A percentile compares a stretch with the other conserved stretches of the same genome.
These are phyloP conservation scores for Laupala kohalensis DNA, from an alignment of 1,140 invertebrate species.

Conservation along the genomic window DNA sequence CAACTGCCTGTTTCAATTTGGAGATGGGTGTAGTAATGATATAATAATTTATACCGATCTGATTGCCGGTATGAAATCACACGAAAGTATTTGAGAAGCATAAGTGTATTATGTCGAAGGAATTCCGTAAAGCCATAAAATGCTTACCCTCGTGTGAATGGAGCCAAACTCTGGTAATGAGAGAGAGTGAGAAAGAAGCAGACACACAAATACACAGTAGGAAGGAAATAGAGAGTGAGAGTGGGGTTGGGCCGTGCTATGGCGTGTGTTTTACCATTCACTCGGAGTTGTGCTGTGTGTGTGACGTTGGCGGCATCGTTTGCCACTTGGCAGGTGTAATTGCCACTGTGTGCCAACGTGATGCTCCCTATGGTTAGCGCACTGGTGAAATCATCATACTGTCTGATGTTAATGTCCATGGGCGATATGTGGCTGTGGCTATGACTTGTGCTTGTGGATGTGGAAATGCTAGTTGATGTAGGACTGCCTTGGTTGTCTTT, in stretches of 20 bases:
- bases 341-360: conserved; percentile 48
- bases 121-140: not conserved
- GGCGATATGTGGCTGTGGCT: not conserved
- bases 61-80: not conserved
- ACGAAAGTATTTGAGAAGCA: not conserved
- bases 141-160: not conserved
- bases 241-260: not conserved
- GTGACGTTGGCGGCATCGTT: conserved; percentile 43
- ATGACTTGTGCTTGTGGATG: not conserved
- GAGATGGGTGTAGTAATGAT: too few species aligned
- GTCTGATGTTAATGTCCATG: conserved; percentile 40
- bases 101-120: not conserved
- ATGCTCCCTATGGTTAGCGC: conserved; percentile 47
- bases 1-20: too few species aligned
- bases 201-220: not conserved
- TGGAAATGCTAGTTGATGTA: conserved; percentile 3
- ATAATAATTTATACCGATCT: too few species aligned
- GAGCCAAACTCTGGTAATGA: not conserved
- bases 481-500: conserved; percentile 39
- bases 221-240: not conserved
- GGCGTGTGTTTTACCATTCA: conserved; percentile 39
- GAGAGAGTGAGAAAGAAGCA: not conserved
- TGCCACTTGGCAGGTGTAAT: conserved; percentile 53
- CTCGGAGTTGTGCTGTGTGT: conserved; percentile 43
- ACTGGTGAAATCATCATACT: conserved; percentile 49